phyloP scores from a whole-genome alignment of 2,113 vertebrate genomes.

The Rhinopomastus cyanomelas region DNA sequence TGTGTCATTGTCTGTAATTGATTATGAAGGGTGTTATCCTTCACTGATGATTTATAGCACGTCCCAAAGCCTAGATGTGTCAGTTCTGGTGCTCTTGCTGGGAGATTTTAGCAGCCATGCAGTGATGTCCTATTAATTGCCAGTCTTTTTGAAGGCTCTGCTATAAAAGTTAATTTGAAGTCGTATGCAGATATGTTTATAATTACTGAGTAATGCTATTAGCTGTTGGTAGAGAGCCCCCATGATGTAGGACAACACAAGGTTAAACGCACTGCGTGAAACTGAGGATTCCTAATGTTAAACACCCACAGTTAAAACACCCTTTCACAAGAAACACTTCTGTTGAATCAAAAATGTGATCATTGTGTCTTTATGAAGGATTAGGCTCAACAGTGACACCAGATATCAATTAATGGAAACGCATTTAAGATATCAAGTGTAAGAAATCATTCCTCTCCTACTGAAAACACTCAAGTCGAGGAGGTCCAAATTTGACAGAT shows the following conservation, averaged over 20 bases:
- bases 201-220: not conserved
- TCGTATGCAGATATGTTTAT: not conserved
- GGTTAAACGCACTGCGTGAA: not conserved
- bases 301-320: not conserved
- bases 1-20: slow-evolving; percentile 65
- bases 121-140: slow-evolving; percentile 32
- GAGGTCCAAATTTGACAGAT: not conserved
- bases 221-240: not conserved
- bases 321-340: not conserved
- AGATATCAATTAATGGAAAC: not conserved
- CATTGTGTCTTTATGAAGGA: not conserved
- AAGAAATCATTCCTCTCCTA: not conserved
- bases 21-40: slow-evolving; percentile 63
- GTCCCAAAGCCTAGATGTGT: slow-evolving; percentile 29
- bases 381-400: not conserved
- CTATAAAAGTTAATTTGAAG: slow-evolving; percentile 30
- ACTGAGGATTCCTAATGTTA: not conserved
- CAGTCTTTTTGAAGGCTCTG: slow-evolving; percentile 31
- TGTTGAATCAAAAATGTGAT: not conserved
- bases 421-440: not conserved
- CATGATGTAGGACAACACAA: not conserved
- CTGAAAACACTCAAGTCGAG: not conserved
- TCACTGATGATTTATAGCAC: slow-evolving; percentile 39
- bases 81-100: slow-evolving; percentile 39
- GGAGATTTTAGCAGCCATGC: slow-evolving; percentile 30